Conservation (phyloP, 1,140 invertebrate genomes). For the Diorhabda sublineata region DNA sequence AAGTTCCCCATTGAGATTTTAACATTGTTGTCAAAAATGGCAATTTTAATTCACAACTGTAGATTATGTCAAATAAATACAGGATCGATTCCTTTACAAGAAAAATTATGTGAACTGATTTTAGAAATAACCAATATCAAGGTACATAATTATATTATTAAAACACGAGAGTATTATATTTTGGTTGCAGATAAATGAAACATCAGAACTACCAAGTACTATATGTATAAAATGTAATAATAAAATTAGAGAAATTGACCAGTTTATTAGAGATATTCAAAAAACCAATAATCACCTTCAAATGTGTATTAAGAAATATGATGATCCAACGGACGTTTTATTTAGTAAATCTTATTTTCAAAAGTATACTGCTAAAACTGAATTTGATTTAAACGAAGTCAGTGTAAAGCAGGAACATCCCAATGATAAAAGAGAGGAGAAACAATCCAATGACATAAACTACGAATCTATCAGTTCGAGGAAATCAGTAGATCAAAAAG, state of each 20-base stretch:
- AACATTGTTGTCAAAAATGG: background rate
- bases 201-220: conserved; percentile 17
- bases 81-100: conserved; percentile 6
- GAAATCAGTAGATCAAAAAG: too few relatives aligned
- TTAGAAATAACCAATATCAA: conserved; percentile 9
- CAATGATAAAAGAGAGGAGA: background rate
- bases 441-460: background rate
- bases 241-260: conserved; percentile 16
- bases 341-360: too few relatives aligned
- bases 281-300: conserved; percentile 8
- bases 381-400: too few relatives aligned
- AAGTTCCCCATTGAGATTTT: too few relatives aligned
- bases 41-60: background rate
- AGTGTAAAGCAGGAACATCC: too few relatives aligned
- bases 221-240: conserved; percentile 24
- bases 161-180: background rate
- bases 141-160: background rate
- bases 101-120: background rate
- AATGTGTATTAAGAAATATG: too few relatives aligned
- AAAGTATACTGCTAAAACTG: too few relatives aligned
- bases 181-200: conserved; percentile 26
- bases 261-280: conserved; percentile 18
- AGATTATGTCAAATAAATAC: conserved; percentile 14
- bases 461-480: too few relatives aligned
- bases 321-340: too few relatives aligned